Conservation (phyloP, 2,797 vertebrate species). For the Cyclura pinguis region DNA sequence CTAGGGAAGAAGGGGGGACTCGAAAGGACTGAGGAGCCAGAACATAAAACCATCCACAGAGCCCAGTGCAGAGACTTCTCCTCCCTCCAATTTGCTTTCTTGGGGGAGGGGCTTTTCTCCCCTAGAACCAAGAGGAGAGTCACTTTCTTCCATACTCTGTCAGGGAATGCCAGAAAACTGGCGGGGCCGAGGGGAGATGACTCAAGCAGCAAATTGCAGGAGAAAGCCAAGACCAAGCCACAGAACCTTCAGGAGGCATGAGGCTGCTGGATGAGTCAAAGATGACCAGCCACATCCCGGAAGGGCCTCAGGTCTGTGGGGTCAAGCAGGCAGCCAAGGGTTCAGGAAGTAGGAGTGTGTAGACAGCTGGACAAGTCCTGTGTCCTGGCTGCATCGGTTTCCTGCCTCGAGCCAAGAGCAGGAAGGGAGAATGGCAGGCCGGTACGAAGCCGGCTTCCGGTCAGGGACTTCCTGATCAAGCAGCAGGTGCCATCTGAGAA, state of each 20-base stretch:
- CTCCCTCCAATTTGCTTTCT: too few species aligned
- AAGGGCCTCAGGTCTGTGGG: too few species aligned
- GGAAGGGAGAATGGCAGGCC: background rate
- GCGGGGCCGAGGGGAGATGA: background rate
- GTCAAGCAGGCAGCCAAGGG: background rate
- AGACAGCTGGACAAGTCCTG: background rate
- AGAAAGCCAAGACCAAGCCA: background rate
- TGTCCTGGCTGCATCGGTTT: accelerated
- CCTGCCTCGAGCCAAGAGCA: background rate
- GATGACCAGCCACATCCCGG: background rate
- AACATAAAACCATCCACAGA: too few species aligned
- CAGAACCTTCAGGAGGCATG: background rate
- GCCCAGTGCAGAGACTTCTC: too few species aligned
- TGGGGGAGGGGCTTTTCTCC: background rate
- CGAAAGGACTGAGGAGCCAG: background rate
- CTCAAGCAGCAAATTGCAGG: background rate
- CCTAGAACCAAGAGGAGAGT: too few species aligned
- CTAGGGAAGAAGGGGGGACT: background rate
- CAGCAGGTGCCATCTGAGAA: too few species aligned
- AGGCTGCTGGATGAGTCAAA: background rate
- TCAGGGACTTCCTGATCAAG: background rate
- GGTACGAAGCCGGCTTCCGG: background rate
- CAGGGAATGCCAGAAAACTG: background rate
- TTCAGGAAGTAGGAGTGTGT: background rate
- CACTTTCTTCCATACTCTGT: background rate